Evolutionary conservation across 1,140 invertebrate genomes (phyloP).

Genomic region (Euborellia annulipes): DNA sequence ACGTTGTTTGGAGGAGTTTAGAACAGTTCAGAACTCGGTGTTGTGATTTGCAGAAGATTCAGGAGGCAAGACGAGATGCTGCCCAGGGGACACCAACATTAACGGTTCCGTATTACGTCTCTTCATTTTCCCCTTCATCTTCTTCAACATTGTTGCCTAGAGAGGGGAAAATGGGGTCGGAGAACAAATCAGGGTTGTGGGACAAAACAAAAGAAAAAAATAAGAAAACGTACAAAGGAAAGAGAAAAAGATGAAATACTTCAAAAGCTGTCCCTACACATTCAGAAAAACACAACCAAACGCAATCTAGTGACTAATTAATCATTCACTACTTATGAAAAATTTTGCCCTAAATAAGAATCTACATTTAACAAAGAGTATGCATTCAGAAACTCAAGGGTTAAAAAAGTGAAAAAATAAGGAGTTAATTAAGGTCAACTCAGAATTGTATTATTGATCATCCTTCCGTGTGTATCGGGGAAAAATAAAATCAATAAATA

Average conservation of each 20-base stretch:
- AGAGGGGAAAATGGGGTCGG: slow-evolving; percentile 24
- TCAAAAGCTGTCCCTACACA: too few relatives aligned
- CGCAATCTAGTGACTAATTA: too few relatives aligned
- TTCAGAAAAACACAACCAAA: too few relatives aligned
- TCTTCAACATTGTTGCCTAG: slow-evolving; percentile 77
- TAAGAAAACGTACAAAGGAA: slow-evolving; percentile 11
- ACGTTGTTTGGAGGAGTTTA: slow-evolving; percentile 6
- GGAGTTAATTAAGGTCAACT: neutral
- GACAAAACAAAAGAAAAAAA: slow-evolving; percentile 10
- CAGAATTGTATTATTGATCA: too few relatives aligned
- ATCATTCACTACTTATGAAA: too few relatives aligned
- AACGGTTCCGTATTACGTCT: slow-evolving; percentile 81
- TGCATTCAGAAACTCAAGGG: neutral
- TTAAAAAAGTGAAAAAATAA: neutral
- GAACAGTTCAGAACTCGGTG: slow-evolving; percentile 21
- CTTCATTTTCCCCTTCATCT: slow-evolving; percentile 88
- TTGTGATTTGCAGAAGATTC: slow-evolving; percentile 28
- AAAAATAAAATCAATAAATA: too few relatives aligned
- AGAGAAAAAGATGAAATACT: slow-evolving; percentile 7
- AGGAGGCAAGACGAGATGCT: slow-evolving; percentile 35
- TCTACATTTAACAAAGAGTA: neutral
- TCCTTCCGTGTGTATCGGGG: too few relatives aligned
- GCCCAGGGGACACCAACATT: slow-evolving; percentile 55
- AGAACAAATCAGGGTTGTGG: neutral
- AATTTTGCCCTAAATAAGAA: too few relatives aligned